phyloP scores from a whole-genome alignment of 2,113 vertebrate genomes.

The Sorex araneus region DNA sequence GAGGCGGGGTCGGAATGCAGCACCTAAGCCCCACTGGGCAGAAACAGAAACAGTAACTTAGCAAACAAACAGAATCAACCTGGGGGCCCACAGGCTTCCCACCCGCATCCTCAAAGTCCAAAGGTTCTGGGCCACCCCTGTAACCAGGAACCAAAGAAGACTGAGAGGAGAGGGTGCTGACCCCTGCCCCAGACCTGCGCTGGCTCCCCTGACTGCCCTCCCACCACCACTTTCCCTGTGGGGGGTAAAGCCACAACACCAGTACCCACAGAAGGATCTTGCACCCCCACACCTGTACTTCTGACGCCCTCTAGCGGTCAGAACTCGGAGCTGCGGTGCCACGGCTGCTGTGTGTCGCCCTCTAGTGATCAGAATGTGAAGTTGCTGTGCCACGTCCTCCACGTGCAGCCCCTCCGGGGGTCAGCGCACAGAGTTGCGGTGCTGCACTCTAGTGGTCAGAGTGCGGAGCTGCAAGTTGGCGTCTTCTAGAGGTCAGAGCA shows the following conservation, averaged over 20 bases:
- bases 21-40: too few relatives aligned
- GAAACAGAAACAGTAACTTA: too few relatives aligned
- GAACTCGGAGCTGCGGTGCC: neutral
- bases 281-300: neutral
- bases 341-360: too few relatives aligned
- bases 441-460: too few relatives aligned
- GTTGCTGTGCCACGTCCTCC: neutral
- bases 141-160: neutral
- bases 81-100: neutral
- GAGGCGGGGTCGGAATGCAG: neutral
- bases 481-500: too few relatives aligned
- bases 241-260: neutral
- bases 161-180: neutral
- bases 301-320: constrained; percentile 63
- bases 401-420: constrained; percentile 66
- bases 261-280: neutral
- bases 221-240: neutral
- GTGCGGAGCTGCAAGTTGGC: too few relatives aligned
- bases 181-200: neutral
- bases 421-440: neutral
- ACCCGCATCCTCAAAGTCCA: neutral
- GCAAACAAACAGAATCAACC: neutral
- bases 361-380: too few relatives aligned
- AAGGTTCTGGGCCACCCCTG: neutral
- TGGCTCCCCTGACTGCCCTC: neutral